These are phyloP conservation scores for Drosophila ezoana DNA, from an alignment of 2,888 invertebrate species.

Conservation along the genomic window DNA sequence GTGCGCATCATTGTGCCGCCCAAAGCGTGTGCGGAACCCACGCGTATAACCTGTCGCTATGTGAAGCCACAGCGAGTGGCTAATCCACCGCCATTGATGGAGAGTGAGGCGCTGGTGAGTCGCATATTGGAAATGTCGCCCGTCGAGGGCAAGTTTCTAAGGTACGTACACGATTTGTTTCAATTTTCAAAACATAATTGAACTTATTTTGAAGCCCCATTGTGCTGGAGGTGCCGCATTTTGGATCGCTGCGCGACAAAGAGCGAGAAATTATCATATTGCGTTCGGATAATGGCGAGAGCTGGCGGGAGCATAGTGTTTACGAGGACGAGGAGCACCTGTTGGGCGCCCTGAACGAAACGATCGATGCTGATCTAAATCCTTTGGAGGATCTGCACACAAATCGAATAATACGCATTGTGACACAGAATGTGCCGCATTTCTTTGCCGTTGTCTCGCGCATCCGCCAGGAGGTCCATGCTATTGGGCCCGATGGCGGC, in stretches of 20 bases:
- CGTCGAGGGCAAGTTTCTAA: constrained; percentile 97
- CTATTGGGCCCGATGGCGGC: constrained; percentile 98
- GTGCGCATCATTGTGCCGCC: constrained; percentile 98
- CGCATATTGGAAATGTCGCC: constrained; percentile 98
- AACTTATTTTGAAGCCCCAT: constrained; percentile 88
- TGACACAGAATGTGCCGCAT: constrained; percentile 98
- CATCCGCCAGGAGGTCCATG: constrained; percentile 97
- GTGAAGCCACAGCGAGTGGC: constrained; percentile 88
- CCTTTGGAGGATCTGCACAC: constrained; percentile 94
- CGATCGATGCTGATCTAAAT: constrained; percentile 86
- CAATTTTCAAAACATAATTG: neutral
- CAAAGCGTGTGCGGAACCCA: constrained; percentile 96
- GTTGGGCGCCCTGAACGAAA: constrained; percentile 96
- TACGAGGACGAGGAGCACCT: constrained; percentile 94
- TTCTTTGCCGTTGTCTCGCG: constrained; percentile 98
- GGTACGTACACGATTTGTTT: constrained; percentile 86
- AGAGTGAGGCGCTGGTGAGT: constrained; percentile 98
- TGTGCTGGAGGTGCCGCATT: constrained; percentile 98
- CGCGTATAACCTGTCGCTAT: constrained; percentile 97
- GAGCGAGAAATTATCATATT: constrained; percentile 98
- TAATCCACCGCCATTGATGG: constrained; percentile 98
- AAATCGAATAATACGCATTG: constrained; percentile 95
- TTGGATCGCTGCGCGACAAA: constrained; percentile 95
- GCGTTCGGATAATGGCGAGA: constrained; percentile 98
- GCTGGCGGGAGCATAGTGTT: constrained; percentile 98